Evolutionary conservation across 1,140 invertebrate genomes (phyloP).

Genomic region (Trachymyrmex cornetzi): DNA sequence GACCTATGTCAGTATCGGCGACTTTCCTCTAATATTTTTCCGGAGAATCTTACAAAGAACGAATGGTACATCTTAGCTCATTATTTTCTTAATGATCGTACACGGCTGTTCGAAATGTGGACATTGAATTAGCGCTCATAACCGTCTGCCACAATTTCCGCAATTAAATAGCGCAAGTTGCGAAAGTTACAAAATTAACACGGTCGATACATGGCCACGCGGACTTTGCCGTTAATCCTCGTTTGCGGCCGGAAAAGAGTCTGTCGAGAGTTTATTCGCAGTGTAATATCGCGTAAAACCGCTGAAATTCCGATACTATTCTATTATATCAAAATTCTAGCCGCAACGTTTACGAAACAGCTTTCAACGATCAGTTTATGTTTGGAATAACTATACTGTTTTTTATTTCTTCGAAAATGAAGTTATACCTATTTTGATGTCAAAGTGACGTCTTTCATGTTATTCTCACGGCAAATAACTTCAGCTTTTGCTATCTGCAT

Average conservation of each 20-base stretch:
- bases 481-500: too few relatives aligned
- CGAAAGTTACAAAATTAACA: conserved; percentile 61
- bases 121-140: conserved; percentile 45
- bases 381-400: not conserved
- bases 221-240: conserved; percentile 42
- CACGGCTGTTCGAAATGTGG: not conserved
- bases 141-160: conserved; percentile 38
- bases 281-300: conserved; percentile 47
- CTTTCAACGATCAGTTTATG: not conserved
- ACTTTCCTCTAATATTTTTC: not conserved
- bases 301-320: conserved; percentile 35
- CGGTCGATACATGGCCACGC: conserved; percentile 45
- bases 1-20: too few relatives aligned
- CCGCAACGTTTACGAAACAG: not conserved
- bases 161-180: conserved; percentile 51
- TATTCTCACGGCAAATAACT: too few relatives aligned
- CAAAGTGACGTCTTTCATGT: too few relatives aligned
- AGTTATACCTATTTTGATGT: not conserved
- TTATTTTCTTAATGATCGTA: conserved; percentile 22
- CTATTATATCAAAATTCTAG: not conserved
- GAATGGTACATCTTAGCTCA: not conserved
- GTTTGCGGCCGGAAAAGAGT: conserved; percentile 52
- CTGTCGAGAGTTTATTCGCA: conserved; percentile 41
- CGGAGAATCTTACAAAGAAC: conserved; percentile 13
- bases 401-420: not conserved